phyloP scores from a whole-genome alignment of 2,797 vertebrate genomes.

The Leptodactylus fallax region DNA sequence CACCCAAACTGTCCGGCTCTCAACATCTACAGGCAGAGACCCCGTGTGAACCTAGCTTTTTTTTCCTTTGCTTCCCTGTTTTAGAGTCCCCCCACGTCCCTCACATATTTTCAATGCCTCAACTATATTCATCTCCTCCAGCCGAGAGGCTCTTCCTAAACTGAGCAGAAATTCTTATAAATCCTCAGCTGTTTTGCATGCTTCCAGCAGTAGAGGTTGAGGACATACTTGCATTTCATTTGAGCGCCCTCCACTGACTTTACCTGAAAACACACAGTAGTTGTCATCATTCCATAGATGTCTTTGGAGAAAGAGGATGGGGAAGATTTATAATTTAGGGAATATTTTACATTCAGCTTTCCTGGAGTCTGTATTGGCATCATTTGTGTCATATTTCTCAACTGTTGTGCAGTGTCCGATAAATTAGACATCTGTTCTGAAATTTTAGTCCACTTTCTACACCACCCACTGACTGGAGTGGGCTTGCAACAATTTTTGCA shows the following conservation, averaged over 20 bases:
- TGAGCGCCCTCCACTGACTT: conserved; percentile 72
- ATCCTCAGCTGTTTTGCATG: conserved; percentile 24
- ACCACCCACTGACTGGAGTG: too few species aligned
- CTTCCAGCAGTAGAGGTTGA: not conserved
- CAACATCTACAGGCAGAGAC: conserved; percentile 29
- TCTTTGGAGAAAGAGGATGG: not conserved
- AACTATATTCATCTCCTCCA: conserved; percentile 35
- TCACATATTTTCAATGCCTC: conserved; percentile 49
- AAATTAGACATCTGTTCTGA: too few species aligned
- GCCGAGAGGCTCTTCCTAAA: conserved; percentile 32
- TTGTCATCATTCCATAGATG: not conserved
- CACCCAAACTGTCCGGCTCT: conserved; percentile 37
- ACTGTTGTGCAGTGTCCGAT: too few species aligned
- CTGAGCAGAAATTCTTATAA: conserved; percentile 27
- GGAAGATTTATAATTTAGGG: too few species aligned
- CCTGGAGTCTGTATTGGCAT: too few species aligned
- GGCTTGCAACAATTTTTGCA: too few species aligned
- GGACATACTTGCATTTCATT: conserved; percentile 51
- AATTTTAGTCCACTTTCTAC: too few species aligned
- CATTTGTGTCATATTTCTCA: too few species aligned
- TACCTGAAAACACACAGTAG: not conserved
- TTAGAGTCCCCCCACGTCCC: conserved; percentile 37
- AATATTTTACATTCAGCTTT: too few species aligned
- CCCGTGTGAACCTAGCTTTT: conserved; percentile 47
- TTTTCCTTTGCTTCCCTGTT: conserved; percentile 17